phyloP scores from a whole-genome alignment of 1,140 invertebrate genomes.

The Polypedilum vanderplanki region DNA sequence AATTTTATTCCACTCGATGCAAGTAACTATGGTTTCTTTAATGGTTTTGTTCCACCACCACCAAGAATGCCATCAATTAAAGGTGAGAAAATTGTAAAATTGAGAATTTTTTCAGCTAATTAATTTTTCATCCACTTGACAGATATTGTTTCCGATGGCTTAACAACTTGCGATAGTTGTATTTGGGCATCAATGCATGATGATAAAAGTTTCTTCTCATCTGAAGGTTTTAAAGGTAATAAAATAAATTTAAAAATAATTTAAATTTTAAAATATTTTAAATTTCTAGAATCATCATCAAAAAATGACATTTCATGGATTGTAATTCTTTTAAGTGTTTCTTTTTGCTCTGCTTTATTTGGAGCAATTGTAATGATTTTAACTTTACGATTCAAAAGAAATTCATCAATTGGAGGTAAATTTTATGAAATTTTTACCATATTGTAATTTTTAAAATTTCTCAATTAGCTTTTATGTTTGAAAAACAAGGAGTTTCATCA shows the following conservation, averaged over 20 bases:
- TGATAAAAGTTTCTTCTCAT: constrained; percentile 45
- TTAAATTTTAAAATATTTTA: neutral
- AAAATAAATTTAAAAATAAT: neutral
- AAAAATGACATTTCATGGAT: neutral
- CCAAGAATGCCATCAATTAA: constrained; percentile 57
- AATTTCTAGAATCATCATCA: neutral
- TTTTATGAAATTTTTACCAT: neutral
- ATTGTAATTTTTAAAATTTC: neutral
- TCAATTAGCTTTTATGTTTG: constrained; percentile 10
- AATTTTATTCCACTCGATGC: constrained; percentile 48
- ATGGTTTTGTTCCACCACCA: constrained; percentile 60
- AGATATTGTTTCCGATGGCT: constrained; percentile 51
- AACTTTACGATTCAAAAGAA: neutral
- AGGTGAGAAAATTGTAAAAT: constrained; percentile 43
- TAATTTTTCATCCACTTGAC: neutral
- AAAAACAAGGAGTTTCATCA: constrained; percentile 1
- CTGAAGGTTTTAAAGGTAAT: constrained; percentile 45
- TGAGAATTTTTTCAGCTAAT: neutral
- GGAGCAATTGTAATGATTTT: neutral
- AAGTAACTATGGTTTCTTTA: constrained; percentile 57
- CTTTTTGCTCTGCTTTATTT: neutral
- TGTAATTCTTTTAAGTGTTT: neutral
- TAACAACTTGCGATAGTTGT: constrained; percentile 64
- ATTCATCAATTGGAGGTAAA: neutral
- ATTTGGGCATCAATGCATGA: constrained; percentile 53